These are phyloP conservation scores for Tetragonisca angustula DNA, from an alignment of 2,888 invertebrate species.

Conservation along the genomic window DNA sequence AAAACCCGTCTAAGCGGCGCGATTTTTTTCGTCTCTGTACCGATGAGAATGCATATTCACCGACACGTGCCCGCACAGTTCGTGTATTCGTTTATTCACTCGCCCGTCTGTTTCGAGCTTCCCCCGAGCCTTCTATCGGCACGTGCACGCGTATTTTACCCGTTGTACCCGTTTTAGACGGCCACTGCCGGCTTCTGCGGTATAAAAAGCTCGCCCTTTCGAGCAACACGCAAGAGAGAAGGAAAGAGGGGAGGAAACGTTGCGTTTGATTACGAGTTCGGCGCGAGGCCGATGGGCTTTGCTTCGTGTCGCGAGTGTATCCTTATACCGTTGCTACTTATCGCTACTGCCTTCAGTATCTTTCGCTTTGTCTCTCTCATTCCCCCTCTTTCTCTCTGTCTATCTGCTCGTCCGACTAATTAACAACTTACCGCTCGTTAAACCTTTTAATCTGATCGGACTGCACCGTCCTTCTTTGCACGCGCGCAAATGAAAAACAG, in stretches of 20 bases:
- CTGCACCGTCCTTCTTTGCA: neutral
- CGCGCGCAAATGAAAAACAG: slow-evolving; percentile 3
- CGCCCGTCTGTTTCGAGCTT: slow-evolving; percentile 22
- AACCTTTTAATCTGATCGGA: slow-evolving; percentile 31
- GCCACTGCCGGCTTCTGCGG: neutral
- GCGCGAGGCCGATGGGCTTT: slow-evolving; percentile 23
- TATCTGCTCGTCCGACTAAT: slow-evolving; percentile 17
- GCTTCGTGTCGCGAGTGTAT: slow-evolving; percentile 18
- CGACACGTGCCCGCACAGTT: neutral
- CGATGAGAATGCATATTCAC: neutral
- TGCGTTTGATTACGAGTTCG: slow-evolving; percentile 49
- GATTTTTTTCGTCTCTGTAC: slow-evolving; percentile 29
- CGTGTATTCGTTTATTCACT: slow-evolving; percentile 24
- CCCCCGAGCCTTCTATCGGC: slow-evolving; percentile 5
- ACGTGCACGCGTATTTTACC: slow-evolving; percentile 16
- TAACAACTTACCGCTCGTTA: slow-evolving; percentile 30
- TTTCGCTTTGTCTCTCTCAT: neutral
- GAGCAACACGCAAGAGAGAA: neutral
- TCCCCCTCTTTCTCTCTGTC: neutral
- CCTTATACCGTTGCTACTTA: neutral
- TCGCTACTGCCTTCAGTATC: slow-evolving; percentile 4
- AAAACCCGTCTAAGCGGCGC: slow-evolving; percentile 10
- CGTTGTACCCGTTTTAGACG: slow-evolving; percentile 6
- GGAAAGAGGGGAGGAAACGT: slow-evolving; percentile 14
- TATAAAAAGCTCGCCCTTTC: slow-evolving; percentile 31